These are phyloP conservation scores for Semnornis frantzii DNA, from an alignment of 2,113 vertebrate genomes.

Conservation along the genomic window DNA sequence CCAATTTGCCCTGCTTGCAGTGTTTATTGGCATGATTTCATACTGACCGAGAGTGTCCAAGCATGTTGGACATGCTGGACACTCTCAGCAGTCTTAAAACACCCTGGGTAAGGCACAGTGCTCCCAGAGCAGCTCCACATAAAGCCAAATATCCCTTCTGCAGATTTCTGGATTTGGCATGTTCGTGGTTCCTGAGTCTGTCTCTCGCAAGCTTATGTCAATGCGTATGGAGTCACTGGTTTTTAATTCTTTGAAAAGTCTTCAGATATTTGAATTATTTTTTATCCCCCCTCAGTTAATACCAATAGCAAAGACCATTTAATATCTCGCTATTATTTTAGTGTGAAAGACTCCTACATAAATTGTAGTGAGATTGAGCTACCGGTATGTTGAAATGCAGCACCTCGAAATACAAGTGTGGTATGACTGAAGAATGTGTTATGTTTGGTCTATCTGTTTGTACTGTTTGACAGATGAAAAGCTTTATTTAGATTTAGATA, in stretches of 20 bases:
- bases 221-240: fast-evolving
- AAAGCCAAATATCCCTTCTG: background rate
- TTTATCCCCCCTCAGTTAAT: background rate
- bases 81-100: background rate
- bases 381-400: background rate
- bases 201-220: background rate
- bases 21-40: background rate
- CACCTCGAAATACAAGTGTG: background rate
- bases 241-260: background rate
- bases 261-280: background rate
- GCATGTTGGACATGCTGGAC: no score
- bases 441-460: background rate
- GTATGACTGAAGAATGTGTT: background rate
- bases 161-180: background rate
- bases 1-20: background rate
- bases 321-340: background rate
- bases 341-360: background rate
- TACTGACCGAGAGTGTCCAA: background rate
- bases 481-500: background rate
- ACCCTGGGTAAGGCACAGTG: background rate
- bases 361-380: background rate
- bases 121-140: background rate
- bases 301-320: background rate
- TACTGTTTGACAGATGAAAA: background rate
- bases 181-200: fast-evolving